A percentile compares a stretch with the other conserved stretches of the same genome.
Conservation (phyloP, 2,113 vertebrate species). For the Oenanthe melanoleuca region DNA sequence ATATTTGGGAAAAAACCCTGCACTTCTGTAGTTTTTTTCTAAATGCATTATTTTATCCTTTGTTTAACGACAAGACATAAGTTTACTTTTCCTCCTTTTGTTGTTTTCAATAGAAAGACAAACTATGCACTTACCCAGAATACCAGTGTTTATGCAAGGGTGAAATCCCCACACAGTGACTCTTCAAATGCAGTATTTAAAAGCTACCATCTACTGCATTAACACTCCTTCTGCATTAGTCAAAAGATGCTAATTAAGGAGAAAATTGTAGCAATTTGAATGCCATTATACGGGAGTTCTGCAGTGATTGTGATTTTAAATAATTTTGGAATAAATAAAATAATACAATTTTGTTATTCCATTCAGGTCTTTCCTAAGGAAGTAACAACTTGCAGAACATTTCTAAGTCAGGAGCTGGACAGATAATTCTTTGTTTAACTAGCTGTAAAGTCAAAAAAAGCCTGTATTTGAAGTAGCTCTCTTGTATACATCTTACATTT, state of each 20-base stretch:
- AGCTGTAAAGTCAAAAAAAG: not conserved
- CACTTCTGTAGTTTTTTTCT: not conserved
- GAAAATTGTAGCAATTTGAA: not conserved
- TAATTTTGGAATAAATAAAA: not conserved
- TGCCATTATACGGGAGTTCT: not conserved
- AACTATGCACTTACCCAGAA: not conserved
- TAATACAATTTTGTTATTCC: not conserved
- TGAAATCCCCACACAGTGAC: not conserved
- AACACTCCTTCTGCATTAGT: not conserved
- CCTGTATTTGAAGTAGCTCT: not conserved
- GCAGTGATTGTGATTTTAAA: not conserved
- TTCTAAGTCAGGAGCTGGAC: not conserved
- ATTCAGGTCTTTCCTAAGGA: not conserved
- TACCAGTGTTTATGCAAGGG: not conserved
- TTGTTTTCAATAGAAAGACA: conserved; percentile 19
- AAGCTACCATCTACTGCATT: not conserved
- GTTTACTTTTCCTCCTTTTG: conserved; percentile 43
- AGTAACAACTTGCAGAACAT: not conserved
- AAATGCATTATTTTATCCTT: not conserved
- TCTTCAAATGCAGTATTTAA: not conserved
- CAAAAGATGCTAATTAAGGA: not conserved
- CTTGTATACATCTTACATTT: not conserved
- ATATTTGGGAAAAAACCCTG: not conserved
- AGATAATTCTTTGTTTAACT: not conserved
- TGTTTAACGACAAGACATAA: not conserved